Conservation (phyloP, 1,140 invertebrate species). For the Drosophila athabasca region DNA sequence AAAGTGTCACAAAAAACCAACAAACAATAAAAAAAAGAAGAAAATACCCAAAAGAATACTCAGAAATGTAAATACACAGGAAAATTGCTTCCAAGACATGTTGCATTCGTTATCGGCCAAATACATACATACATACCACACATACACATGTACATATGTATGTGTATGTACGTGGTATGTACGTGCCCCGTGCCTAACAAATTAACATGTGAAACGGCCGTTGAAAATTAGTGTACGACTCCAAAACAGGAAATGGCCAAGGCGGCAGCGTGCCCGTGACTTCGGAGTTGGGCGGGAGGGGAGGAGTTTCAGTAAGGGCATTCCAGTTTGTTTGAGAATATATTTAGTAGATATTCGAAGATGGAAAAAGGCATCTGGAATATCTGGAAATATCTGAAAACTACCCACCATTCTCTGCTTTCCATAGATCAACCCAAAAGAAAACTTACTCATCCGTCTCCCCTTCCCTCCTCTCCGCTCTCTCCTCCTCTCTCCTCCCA, state of each 20-base stretch:
- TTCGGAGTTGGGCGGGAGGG: neutral
- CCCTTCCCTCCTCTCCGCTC: too few relatives aligned
- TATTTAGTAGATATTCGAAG: too few relatives aligned
- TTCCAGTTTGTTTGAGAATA: too few relatives aligned
- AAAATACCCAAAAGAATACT: conserved; percentile 15
- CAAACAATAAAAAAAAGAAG: conserved; percentile 21
- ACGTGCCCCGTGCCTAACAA: conserved; percentile 70
- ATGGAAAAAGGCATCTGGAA: too few relatives aligned
- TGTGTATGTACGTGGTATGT: neutral
- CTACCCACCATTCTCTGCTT: too few relatives aligned
- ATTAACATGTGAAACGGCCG: conserved; percentile 69
- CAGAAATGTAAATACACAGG: conserved; percentile 40
- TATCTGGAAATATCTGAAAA: too few relatives aligned
- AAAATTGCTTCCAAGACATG: conserved; percentile 41
- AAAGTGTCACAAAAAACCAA: conserved; percentile 51
- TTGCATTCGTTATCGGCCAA: conserved; percentile 49
- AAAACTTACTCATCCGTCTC: too few relatives aligned
- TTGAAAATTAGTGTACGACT: conserved; percentile 50
- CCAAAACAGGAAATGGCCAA: conserved; percentile 24
- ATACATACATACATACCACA: too few relatives aligned
- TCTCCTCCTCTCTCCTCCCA: too few relatives aligned
- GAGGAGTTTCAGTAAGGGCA: too few relatives aligned
- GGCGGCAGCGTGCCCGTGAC: neutral
- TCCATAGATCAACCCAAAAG: too few relatives aligned
- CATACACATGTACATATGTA: too few relatives aligned